A percentile compares a stretch with the other conserved stretches of the same genome.
phyloP scores from a whole-genome alignment of 2,113 vertebrate species.

The Agapornis roseicollis region DNA sequence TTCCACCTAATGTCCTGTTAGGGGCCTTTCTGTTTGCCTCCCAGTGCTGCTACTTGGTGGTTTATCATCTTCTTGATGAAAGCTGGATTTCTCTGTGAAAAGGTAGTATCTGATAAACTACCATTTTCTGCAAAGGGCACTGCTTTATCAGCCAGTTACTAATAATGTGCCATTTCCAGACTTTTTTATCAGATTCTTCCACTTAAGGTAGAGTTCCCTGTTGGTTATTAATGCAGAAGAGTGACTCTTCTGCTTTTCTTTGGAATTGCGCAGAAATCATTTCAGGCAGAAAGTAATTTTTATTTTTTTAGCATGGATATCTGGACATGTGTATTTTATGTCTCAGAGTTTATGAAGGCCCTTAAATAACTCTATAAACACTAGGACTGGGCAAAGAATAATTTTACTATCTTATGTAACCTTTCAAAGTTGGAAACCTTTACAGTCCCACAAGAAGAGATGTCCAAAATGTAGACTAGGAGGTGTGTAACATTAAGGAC shows the following conservation, averaged over 20 bases:
- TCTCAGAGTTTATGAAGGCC: neutral
- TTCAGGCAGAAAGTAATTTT: neutral
- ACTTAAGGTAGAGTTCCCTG: neutral
- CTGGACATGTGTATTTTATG: neutral
- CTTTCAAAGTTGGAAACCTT: neutral
- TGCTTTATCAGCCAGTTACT: constrained; percentile 36
- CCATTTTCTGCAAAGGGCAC: constrained; percentile 46
- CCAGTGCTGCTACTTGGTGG: neutral
- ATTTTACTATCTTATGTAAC: neutral
- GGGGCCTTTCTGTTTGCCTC: neutral
- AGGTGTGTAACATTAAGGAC: neutral
- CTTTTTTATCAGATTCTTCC: constrained; percentile 41
- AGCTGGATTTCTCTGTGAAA: constrained; percentile 30
- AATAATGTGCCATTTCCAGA: constrained; percentile 47
- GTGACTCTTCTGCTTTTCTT: neutral
- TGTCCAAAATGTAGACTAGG: neutral
- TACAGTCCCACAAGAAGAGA: neutral
- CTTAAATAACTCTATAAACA: neutral
- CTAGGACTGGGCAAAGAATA: neutral
- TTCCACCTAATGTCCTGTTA: neutral
- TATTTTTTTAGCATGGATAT: neutral
- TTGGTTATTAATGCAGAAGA: constrained; percentile 25
- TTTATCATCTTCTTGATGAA: constrained; percentile 34
- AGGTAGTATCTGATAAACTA: neutral
- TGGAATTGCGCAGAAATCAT: neutral